Base-by-base conservation (phyloP, 1,140 invertebrate species). In the Campoletis sonorensis region DNA sequence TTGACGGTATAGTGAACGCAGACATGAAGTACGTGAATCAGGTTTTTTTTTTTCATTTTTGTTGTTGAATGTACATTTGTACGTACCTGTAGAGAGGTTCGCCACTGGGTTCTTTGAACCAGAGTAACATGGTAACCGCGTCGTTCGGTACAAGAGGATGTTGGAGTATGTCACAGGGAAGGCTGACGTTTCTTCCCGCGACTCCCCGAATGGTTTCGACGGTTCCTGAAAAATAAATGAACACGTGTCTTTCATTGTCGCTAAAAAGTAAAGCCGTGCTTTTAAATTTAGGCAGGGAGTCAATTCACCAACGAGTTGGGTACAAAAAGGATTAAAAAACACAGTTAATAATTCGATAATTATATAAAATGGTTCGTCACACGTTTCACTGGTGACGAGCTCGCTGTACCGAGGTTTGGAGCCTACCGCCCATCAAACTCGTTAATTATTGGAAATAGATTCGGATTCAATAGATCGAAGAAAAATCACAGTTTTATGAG, bases 61-160 rank as follows among this genome's bases (percentile, higher is more conserved):
- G n/a, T 76, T 21, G 7, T 15, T 67, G 30, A 5, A 26, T 27
- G 10, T 76, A 61, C 49, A 37, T 85, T 10, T 27, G 10, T 76
- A 61, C 49, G 49, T 85, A 97, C 96, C 96, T 97, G 93, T 97
- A 97, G 79, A 97, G 92, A 15, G 96, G 96, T 85, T 97, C 96
- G 75, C 95, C 95, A 86, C 96, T 96, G 58, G 95, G 94, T 88
- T 96, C 96, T 88, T 96, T 96, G 90, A 97, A 97, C 96, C 96
- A 97, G 8, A 97, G 93, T 72, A 97, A 96, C 95, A 97, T 97
- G 76, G 96, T 95, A 64, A 97, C 95, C 4, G 94, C 94, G 91
- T 97, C 96, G 87, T 96, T 95, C 58, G 94, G 92, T 81, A 96
- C 95, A 81, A 94, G 93, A 2, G 96, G 95, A 83, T 78, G 76